Conservation (phyloP, 2,888 invertebrate genomes). For the Nephrotoma guestfalica region DNA sequence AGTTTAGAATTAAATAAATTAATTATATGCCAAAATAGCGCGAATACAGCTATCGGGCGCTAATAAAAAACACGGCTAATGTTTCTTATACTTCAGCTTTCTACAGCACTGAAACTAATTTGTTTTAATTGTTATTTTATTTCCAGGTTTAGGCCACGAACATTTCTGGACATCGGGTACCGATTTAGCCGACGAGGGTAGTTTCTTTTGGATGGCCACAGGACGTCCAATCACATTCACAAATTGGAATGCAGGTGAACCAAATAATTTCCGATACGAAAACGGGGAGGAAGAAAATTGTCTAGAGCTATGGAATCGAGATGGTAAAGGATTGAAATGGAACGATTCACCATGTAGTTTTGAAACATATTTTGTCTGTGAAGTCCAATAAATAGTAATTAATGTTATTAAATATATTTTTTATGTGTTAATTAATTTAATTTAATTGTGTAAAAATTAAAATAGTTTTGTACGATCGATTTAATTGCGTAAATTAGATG, state of each 20-base stretch:
- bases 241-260: slow-evolving; percentile 88
- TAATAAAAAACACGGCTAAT: no score
- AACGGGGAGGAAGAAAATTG: slow-evolving; percentile 90
- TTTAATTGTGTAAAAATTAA: background rate
- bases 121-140: background rate
- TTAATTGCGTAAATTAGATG: background rate
- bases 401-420: background rate
- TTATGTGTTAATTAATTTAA: background rate
- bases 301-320: slow-evolving; percentile 75
- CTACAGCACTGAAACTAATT: no score
- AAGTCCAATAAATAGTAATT: slow-evolving; percentile 38
- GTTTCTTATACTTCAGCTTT: no score
- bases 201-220: slow-evolving; percentile 88
- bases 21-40: no score
- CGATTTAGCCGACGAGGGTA: slow-evolving; percentile 79
- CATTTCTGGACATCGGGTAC: slow-evolving; percentile 92
- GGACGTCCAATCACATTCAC: slow-evolving; percentile 79
- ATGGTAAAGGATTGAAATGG: slow-evolving; percentile 85
- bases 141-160: slow-evolving; percentile 68
- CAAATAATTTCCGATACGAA: slow-evolving; percentile 79
- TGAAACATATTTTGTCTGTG: slow-evolving; percentile 84
- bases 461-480: background rate
- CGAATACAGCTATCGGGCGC: no score
- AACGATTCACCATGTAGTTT: slow-evolving; percentile 89
- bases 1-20: no score